Evolutionary conservation across 2,113 vertebrate genomes (phyloP).

Genomic region (Cavia aperea): DNA sequence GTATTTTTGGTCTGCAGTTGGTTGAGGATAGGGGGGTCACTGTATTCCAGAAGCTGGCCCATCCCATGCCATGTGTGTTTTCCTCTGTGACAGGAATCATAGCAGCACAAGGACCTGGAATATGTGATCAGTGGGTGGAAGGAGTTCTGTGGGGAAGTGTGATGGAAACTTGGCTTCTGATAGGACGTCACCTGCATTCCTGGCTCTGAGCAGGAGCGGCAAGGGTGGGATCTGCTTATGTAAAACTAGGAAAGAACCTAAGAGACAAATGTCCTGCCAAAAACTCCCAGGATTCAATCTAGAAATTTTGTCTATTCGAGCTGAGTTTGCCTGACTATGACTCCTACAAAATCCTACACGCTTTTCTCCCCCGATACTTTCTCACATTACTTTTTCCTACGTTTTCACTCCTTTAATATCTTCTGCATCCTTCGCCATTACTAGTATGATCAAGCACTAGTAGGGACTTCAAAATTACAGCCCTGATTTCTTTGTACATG

Average conservation of each 20-base stretch:
- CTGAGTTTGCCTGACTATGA: not conserved
- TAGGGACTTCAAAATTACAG: not conserved
- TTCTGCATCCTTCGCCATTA: not conserved
- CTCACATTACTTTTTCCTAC: not conserved
- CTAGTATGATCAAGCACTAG: not conserved
- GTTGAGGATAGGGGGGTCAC: too few species aligned
- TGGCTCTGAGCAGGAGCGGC: not conserved
- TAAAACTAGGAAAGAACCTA: conserved; percentile 9
- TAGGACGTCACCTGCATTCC: not conserved
- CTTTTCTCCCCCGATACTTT: not conserved
- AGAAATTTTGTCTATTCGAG: not conserved
- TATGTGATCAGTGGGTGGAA: not conserved
- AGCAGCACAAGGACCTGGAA: not conserved
- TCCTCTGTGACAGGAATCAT: not conserved
- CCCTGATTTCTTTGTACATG: not conserved
- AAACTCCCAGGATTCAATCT: not conserved
- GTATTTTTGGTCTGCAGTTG: not conserved
- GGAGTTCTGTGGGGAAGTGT: not conserved
- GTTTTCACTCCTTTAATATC: not conserved
- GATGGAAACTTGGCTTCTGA: not conserved
- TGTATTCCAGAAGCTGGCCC: not conserved
- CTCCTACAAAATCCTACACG: not conserved
- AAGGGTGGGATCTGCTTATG: not conserved
- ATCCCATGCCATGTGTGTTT: not conserved
- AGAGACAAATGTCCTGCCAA: not conserved